phyloP scores from a whole-genome alignment of 1,140 invertebrate species.

The Melanaphis sacchari region DNA sequence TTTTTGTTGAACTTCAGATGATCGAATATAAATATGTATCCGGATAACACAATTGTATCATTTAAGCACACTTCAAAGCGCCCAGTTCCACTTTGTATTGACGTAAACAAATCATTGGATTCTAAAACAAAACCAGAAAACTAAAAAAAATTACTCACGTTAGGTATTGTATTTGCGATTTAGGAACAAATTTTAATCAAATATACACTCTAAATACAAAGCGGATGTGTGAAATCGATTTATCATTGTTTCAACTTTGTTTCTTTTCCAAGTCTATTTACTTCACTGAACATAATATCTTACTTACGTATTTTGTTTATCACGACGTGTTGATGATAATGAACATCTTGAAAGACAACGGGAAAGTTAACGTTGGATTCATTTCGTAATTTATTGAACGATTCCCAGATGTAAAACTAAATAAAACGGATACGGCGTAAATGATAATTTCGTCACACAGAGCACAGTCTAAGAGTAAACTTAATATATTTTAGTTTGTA shows the following conservation, averaged over 20 bases:
- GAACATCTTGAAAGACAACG: conserved; percentile 23
- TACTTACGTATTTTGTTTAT: conserved; percentile 30
- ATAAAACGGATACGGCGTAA: neutral
- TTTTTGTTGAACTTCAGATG: neutral
- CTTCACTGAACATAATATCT: neutral
- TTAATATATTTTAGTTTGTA: neutral
- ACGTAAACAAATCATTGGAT: neutral
- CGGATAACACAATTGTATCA: neutral
- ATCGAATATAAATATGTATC: neutral
- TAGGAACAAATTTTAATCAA: neutral
- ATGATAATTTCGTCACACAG: neutral
- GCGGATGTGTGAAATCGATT: neutral
- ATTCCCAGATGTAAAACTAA: conserved; percentile 42
- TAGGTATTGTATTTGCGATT: neutral
- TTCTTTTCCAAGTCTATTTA: neutral
- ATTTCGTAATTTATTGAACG: neutral
- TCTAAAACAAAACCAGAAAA: conserved; percentile 23
- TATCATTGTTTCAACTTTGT: neutral
- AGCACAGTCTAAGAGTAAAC: neutral
- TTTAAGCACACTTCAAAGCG: conserved; percentile 30
- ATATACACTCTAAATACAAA: neutral
- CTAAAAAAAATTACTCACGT: neutral
- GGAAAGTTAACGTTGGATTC: neutral
- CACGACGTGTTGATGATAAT: conserved; percentile 7
- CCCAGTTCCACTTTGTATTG: conserved; percentile 34